Evolutionary conservation across 2,888 invertebrate genomes (phyloP), one percentile per base, ranked within the genome.

Genomic region (Pristionchus exspectatus): DNA sequence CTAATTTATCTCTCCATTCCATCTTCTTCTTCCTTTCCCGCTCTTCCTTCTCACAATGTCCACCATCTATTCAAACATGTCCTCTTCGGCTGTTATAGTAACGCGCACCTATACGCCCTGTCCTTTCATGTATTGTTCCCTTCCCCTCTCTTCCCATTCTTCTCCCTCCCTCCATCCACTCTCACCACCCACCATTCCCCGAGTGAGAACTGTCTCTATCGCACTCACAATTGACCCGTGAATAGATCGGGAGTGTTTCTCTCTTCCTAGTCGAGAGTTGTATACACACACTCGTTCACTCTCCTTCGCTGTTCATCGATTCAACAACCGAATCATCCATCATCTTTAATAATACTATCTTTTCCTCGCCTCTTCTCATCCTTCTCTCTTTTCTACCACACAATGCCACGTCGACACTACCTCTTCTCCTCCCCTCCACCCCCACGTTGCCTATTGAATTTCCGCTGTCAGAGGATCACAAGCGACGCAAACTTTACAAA

Each of bases 81-180:
- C 66, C 87, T 87, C 87, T 63, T 27, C 9, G 30, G 77, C 54
- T 81, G 81, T 81, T 81, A 81, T 81, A 81, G 81, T 81, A 81
- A 81, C 50, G 50, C n/a, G 44, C 44, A 50, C n/a, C 44, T 12
- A 24, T 44, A 44, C 38, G 18, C 38, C 30, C 74, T 74, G 44
- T 38, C 74, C 74, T 38, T 81, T 81, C 81, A 81, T 81, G 81
- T 81, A 81, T 81, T 81, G 63, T 85, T 85, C 85, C 27, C 38
- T 63, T 30, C 33, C 16, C 83, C 9, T 10, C 44, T 54, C 84
- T 83, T 30, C 54, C 50, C 54, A 30, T 33, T 50, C 81, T 38
- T 54, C 81, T 59, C 24, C 85, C 24, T 21, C 16, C 59, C 24
- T 12, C n/a, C 24, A 10, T 63, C 63, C 63, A 14, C 56, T 85